These are phyloP conservation scores for Ispidina picta DNA, from an alignment of 2,797 vertebrate species.

Conservation along the genomic window DNA sequence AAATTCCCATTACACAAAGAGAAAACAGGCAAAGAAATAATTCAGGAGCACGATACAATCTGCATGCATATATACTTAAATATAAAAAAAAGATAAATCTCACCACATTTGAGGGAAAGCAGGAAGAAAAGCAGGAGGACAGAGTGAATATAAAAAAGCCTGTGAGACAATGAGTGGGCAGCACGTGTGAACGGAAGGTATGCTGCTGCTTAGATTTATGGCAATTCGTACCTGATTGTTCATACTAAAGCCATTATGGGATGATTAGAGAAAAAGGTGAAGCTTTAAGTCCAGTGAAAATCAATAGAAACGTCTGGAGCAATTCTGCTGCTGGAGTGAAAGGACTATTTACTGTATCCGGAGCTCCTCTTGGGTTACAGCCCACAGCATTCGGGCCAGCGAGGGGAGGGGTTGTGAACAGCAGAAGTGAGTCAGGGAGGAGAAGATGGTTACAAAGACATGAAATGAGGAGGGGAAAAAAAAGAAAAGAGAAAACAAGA, in stretches of 20 bases:
- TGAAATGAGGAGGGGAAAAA: neutral
- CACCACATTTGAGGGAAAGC: neutral
- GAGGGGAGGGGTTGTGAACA: neutral
- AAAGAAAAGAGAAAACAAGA: neutral
- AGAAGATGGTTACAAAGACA: neutral
- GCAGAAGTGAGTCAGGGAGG: neutral
- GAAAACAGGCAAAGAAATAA: neutral
- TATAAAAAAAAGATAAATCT: neutral
- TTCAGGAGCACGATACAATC: neutral
- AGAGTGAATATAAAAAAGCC: neutral
- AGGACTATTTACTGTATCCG: slow-evolving; percentile 82
- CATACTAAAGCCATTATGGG: slow-evolving; percentile 99
- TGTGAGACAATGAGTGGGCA: neutral
- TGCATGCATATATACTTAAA: neutral
- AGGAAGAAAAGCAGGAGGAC: neutral
- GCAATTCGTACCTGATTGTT: slow-evolving; percentile 98
- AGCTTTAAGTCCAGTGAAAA: slow-evolving; percentile 99
- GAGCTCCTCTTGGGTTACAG: slow-evolving; percentile 71
- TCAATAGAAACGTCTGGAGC: slow-evolving; percentile 99
- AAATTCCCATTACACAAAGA: neutral
- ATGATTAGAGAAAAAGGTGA: slow-evolving; percentile 99
- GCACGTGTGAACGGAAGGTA: slow-evolving; percentile 82
- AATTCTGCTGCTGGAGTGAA: slow-evolving; percentile 89
- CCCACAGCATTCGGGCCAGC: slow-evolving; percentile 14
- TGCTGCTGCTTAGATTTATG: slow-evolving; percentile 95